Base-by-base conservation (phyloP, 2,113 vertebrate genomes). In the Danionella cerebrum region DNA sequence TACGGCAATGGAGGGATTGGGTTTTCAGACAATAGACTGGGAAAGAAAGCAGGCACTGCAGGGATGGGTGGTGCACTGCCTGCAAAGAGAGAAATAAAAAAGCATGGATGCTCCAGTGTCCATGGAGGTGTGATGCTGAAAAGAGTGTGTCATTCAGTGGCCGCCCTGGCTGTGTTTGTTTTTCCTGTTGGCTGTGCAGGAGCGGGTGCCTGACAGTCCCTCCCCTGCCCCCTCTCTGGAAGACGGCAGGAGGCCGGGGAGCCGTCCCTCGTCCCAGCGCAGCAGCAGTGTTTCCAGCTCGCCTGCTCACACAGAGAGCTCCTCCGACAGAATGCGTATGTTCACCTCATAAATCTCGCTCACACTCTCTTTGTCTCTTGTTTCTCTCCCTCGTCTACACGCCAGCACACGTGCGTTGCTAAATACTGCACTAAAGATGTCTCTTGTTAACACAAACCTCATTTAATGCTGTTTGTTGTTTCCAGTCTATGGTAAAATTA, bases 261-360 rank as follows among this genome's bases (percentile, higher is more conserved):
- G 95, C 76, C 96, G 98, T 74, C 93, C 95, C 0, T 98, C 96
- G 5, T 98, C 96, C n/a, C 96, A 98, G 72, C 91, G 95, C 75
- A 98, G 95, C 89, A 98, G 95, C 91, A 98, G 96, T 4, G 95
- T 98, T 79, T 98, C 96, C 84, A 98, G 96, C 84, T 98, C 96
- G 52, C 96, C 96, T 1, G 96, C 94, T 0, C 86, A 91, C 83
- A 98, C 96, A 1, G 96, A 98, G 87, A 97, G 95, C 84, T 97
- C 95, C 79, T 97, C 94, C 27, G 95, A 98, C 86, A 92, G 96
- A 92, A 97, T 98, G 87, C 95, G 96, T 98, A 93, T 78, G 95
- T 97, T 64, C 52, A 74, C 42, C 51, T 27, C 22, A 22, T 67
- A 41, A 39, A 50, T 62, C 39, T 58, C 45, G 60, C 33, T 31